Evolutionary conservation across 2,888 invertebrate genomes (phyloP), one percentile per base, ranked within the genome.

Genomic region (Xylocampa areola): DNA sequence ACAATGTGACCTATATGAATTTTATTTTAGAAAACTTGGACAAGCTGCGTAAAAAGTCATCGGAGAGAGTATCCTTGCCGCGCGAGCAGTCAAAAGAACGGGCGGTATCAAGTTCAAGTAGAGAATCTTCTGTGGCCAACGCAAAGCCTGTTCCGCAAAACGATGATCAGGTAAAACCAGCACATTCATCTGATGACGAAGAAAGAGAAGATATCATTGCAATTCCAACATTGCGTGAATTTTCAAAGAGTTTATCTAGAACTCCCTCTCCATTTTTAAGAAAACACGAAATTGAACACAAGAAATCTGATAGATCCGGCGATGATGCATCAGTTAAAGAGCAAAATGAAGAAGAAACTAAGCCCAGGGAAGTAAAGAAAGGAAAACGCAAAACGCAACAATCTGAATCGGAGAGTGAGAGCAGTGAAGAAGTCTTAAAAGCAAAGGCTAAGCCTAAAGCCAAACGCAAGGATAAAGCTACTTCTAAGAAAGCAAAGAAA

Each of bases 231-330:
- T 68, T 88, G 53, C 85, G 92, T 27, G 92, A 96, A 82, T 96
- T 96, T 84, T 96, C 96, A 16, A 95, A 95, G 84, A 97, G 97
- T 80, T 94, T 97, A 35, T 97, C 97, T n/a, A 95, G 97, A 65
- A 97, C 97, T 0, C 97, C 97, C 10, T 97, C 97, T 11, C 97
- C 97, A 35, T 97, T 97, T 88, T 96, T 97, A 62, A 96, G 96
- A 76, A 95, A 95, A 71, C 94, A 95, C 67, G 96, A 95, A 84
- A 94, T 95, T 40, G 95, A 91, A 58, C 84, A 81, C 77, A 89
- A 95, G 85, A 93, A 91, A 76, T 77, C 89, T 1, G 86, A 93
- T 49, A 85, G 88, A 67, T 91, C 92, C n/a, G 89, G 84, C 11
- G 88, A 92, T 72, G 86, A 94, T 76, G 84, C 89, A 58, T 83